Evolutionary conservation across 2,888 invertebrate species (phyloP).

Genomic region (Xestia rhomboidea): DNA sequence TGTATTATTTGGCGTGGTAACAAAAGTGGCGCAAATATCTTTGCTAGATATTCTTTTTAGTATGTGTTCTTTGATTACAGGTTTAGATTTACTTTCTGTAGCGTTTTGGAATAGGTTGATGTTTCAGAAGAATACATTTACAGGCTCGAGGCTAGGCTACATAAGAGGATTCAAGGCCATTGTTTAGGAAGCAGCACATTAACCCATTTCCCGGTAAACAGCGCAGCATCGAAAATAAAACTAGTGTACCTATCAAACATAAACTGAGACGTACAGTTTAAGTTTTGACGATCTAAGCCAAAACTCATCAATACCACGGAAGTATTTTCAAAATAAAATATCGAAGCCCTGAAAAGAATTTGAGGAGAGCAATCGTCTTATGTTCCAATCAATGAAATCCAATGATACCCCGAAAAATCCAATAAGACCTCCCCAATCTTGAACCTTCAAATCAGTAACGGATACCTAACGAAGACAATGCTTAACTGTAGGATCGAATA

Average conservation of each 20-base stretch:
- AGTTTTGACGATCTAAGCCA: slow-evolving; percentile 11
- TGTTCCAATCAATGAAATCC: slow-evolving; percentile 49
- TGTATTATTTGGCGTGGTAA: slow-evolving; percentile 6
- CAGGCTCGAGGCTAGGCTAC: neutral
- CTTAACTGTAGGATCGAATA: slow-evolving; percentile 60
- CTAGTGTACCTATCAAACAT: slow-evolving; percentile 19
- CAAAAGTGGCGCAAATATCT: slow-evolving; percentile 5
- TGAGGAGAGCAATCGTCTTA: slow-evolving; percentile 44
- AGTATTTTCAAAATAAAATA: slow-evolving; percentile 19
- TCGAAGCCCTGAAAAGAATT: slow-evolving; percentile 27
- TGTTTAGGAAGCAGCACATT: slow-evolving; percentile 55
- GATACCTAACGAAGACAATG: slow-evolving; percentile 64
- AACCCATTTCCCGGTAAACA: slow-evolving; percentile 45
- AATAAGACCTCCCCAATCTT: slow-evolving; percentile 49
- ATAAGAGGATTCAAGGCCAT: slow-evolving; percentile 35
- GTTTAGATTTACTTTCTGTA: slow-evolving; percentile 11
- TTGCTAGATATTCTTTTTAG: neutral
- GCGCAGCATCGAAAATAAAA: slow-evolving; percentile 32
- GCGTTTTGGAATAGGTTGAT: slow-evolving; percentile 15
- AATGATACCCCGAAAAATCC: slow-evolving; percentile 46
- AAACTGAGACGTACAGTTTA: slow-evolving; percentile 9
- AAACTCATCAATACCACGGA: slow-evolving; percentile 31
- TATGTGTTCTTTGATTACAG: neutral
- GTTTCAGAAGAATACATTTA: slow-evolving; percentile 30
- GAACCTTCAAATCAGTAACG: slow-evolving; percentile 56